phyloP scores from a whole-genome alignment of 2,888 invertebrate species.

The Pharmacophagus antenor region DNA sequence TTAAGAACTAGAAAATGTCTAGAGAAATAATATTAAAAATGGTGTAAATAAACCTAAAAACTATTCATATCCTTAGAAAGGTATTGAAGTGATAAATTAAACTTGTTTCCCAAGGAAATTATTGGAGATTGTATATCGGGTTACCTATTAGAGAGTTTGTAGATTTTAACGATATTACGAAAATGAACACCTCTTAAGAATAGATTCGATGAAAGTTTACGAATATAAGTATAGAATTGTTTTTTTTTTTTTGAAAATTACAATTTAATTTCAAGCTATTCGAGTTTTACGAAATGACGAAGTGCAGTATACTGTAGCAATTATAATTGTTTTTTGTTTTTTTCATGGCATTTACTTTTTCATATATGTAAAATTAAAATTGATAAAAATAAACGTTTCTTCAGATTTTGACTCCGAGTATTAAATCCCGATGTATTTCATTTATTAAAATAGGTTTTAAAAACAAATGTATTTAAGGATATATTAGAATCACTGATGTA shows the following conservation, averaged over 20 bases:
- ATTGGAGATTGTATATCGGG: slow-evolving; percentile 69
- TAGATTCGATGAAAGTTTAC: slow-evolving; percentile 18
- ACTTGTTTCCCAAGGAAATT: slow-evolving; percentile 77
- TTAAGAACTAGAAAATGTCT: slow-evolving; percentile 38
- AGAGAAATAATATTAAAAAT: slow-evolving; percentile 39
- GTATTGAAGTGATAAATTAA: slow-evolving; percentile 70
- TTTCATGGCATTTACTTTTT: neutral
- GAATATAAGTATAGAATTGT: neutral
- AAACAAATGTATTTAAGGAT: slow-evolving; percentile 33
- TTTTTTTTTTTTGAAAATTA: too few relatives aligned
- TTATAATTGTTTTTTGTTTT: neutral
- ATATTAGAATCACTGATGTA: slow-evolving; percentile 48
- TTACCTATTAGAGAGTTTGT: slow-evolving; percentile 70
- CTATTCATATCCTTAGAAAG: slow-evolving; percentile 77
- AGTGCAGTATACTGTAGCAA: neutral
- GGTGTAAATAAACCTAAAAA: slow-evolving; percentile 65
- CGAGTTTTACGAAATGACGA: slow-evolving; percentile 7
- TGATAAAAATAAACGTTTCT: neutral
- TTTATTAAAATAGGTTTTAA: slow-evolving; percentile 31
- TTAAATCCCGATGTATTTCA: slow-evolving; percentile 22
- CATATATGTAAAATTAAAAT: neutral
- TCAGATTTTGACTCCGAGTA: slow-evolving; percentile 28
- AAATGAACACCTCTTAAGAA: slow-evolving; percentile 42
- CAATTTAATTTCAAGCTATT: slow-evolving; percentile 8
- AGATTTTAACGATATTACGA: slow-evolving; percentile 44